These are phyloP conservation scores for Clepsis dumicolana DNA, from an alignment of 2,888 invertebrate genomes.

Conservation along the genomic window DNA sequence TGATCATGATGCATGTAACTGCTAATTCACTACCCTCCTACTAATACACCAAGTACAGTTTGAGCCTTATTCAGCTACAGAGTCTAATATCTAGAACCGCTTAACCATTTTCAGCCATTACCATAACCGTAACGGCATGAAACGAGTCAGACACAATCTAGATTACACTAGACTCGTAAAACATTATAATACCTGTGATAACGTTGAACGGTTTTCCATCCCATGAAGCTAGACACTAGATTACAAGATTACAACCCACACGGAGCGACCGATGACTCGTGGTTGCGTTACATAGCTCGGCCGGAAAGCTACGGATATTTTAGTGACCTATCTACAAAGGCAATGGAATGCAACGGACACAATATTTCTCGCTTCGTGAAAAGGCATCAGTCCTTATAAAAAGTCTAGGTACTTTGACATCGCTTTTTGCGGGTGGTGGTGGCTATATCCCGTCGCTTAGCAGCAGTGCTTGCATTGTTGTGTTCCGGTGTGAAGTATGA, in stretches of 20 bases:
- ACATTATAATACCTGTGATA: background rate
- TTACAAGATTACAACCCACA: background rate
- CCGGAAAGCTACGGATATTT: background rate
- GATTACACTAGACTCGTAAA: background rate
- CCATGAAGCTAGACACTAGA: background rate
- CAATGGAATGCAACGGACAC: background rate
- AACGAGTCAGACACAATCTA: background rate
- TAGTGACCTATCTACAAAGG: background rate
- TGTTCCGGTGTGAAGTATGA: no score
- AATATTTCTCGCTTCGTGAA: background rate
- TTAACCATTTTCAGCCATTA: background rate
- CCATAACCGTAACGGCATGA: background rate
- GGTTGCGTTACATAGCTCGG: background rate
- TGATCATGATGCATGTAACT: no score
- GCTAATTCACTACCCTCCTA: no score
- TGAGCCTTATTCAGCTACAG: no score
- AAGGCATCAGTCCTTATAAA: background rate
- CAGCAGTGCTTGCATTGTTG: no score
- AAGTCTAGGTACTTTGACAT: background rate
- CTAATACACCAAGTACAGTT: no score
- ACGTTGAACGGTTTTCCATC: background rate
- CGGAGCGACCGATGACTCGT: background rate
- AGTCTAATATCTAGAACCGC: background rate
- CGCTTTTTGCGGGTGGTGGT: background rate
- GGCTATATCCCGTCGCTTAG: no score